phyloP scores from a whole-genome alignment of 1,140 invertebrate genomes.

The Gonioctena quinquepunctata region DNA sequence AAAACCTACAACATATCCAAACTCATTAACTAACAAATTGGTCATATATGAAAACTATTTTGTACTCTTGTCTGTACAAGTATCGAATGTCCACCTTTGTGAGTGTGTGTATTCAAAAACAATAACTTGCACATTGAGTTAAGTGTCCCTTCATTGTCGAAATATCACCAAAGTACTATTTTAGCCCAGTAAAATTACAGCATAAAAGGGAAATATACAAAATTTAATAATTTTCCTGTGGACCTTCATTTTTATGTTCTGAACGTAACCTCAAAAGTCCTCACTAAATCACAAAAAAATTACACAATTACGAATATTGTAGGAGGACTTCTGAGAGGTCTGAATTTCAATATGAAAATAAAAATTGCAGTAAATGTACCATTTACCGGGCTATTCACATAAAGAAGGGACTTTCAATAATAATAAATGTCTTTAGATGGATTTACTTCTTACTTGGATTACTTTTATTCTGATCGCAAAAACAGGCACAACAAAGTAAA shows the following conservation, averaged over 20 bases:
- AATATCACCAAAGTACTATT: conserved; percentile 31
- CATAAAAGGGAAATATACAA: no score
- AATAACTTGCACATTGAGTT: conserved; percentile 18
- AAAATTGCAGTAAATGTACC: no score
- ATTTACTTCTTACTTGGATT: conserved; percentile 36
- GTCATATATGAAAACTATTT: conserved; percentile 43
- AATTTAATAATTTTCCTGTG: no score
- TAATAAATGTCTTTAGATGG: conserved; percentile 37
- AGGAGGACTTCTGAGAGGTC: no score
- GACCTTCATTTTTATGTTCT: no score
- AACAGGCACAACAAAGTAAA: conserved; percentile 52
- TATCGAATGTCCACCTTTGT: conserved; percentile 27
- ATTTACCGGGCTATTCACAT: no score
- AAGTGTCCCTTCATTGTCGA: conserved; percentile 20
- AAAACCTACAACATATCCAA: conserved; percentile 18
- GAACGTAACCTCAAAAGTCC: no score
- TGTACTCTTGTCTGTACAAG: conserved; percentile 39
- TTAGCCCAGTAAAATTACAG: no score
- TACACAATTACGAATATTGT: no score
- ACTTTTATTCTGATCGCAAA: conserved; percentile 38
- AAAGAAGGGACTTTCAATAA: conserved; percentile 24
- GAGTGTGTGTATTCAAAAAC: conserved; percentile 14
- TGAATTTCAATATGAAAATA: neutral
- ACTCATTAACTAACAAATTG: conserved; percentile 30
- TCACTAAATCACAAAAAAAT: no score